These are phyloP conservation scores for Meteorus sp. DNA, from an alignment of 1,140 invertebrate species.

Conservation along the genomic window DNA sequence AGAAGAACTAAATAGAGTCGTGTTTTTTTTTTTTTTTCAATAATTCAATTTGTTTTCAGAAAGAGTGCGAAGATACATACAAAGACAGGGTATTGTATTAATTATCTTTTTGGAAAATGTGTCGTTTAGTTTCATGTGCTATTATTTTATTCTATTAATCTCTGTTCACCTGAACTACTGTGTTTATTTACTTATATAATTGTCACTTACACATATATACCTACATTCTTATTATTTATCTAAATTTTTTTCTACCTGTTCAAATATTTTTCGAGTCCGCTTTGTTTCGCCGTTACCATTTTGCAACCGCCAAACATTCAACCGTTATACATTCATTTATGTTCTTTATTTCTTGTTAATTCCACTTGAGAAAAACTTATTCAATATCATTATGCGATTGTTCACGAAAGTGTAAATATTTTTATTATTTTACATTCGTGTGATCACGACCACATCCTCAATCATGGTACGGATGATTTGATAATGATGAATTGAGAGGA, in stretches of 20 bases:
- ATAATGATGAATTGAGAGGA: no score
- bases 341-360: no score
- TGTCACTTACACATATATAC: conserved; percentile 42
- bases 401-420: no score
- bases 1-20: not conserved
- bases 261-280: conserved; percentile 38
- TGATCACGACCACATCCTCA: no score
- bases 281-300: conserved; percentile 48
- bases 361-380: no score
- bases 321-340: no score
- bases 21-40: conserved; percentile 41
- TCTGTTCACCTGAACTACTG: conserved; percentile 48
- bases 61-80: conserved; percentile 78
- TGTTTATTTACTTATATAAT: conserved; percentile 17
- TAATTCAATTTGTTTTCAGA: conserved; percentile 71
- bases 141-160: no score
- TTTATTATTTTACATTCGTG: no score
- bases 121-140: conserved; percentile 59
- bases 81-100: conserved; percentile 80
- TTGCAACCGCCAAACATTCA: conserved; percentile 19
- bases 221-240: conserved; percentile 39
- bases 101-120: conserved; percentile 59
- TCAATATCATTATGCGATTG: no score
- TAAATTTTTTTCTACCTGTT: no score
- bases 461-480: no score